Evolutionary conservation across 2,888 invertebrate species (phyloP).

Genomic region (Heteromurus nitidus): DNA sequence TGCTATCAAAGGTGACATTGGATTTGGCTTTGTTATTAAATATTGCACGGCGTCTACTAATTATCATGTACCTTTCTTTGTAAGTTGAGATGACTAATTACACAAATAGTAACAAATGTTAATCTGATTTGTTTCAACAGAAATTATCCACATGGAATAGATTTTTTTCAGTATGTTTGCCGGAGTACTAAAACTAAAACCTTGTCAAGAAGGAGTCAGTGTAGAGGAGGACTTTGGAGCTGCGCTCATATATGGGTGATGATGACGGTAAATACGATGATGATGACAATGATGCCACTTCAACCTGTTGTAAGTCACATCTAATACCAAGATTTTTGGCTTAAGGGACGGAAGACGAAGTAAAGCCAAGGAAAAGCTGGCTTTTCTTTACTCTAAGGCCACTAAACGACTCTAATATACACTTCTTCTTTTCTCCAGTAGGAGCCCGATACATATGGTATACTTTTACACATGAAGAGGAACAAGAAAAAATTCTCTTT

Average conservation of each 20-base stretch:
- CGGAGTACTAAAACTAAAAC: neutral
- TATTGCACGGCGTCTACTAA: too few relatives aligned
- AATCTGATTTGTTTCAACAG: too few relatives aligned
- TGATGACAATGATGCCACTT: conserved; percentile 63
- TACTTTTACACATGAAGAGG: neutral
- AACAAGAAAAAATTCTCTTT: neutral
- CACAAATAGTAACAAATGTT: too few relatives aligned
- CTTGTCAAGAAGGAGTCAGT: neutral
- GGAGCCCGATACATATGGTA: neutral
- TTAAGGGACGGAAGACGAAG: conserved; percentile 56
- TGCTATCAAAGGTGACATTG: too few relatives aligned
- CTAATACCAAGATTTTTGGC: conserved; percentile 63
- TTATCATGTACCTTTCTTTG: too few relatives aligned
- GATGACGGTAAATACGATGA: conserved; percentile 39
- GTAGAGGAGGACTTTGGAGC: neutral
- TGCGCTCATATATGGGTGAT: conserved; percentile 17
- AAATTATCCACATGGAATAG: conserved; percentile 3
- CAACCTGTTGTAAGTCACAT: conserved; percentile 62
- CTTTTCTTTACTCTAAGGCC: conserved; percentile 49
- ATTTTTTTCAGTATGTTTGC: neutral
- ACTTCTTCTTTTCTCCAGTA: conserved; percentile 53
- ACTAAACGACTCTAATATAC: conserved; percentile 62
- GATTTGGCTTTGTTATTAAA: too few relatives aligned
- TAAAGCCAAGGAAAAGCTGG: conserved; percentile 59
- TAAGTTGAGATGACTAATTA: too few relatives aligned